Evolutionary conservation across 2,113 vertebrate species (phyloP).

Genomic region (Melanerpes formicivorus): DNA sequence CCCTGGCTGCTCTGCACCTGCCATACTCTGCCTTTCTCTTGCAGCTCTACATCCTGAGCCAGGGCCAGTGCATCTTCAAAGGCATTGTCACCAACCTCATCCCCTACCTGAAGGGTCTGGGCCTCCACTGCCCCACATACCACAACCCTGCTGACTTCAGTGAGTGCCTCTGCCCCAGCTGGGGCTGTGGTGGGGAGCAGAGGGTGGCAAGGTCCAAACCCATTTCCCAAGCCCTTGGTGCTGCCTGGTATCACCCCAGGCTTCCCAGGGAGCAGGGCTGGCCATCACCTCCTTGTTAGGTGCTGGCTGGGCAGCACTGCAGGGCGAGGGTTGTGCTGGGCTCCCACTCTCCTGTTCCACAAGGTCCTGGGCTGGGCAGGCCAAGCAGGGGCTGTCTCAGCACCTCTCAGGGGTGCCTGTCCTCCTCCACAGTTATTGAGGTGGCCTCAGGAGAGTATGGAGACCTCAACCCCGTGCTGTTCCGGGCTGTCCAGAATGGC

Average conservation of each 20-base stretch:
- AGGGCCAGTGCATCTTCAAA: constrained; percentile 99
- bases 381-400: neutral
- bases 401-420: neutral
- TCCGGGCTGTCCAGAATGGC: constrained; percentile 93
- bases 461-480: constrained; percentile 94
- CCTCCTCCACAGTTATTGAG: constrained; percentile 88
- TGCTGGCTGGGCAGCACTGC: neutral
- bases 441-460: constrained; percentile 97
- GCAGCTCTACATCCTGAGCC: constrained; percentile 98
- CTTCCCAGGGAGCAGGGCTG: neutral
- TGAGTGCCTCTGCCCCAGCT: constrained; percentile 73
- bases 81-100: constrained; percentile 94
- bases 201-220: neutral
- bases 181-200: neutral
- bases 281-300: rapidly evolving
- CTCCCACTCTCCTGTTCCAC: neutral
- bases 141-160: constrained; percentile 99
- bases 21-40: neutral
- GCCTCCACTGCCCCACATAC: constrained; percentile 97
- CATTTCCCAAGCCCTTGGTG: neutral
- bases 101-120: constrained; percentile 94
- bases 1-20: neutral
- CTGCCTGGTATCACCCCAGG: rapidly evolving
- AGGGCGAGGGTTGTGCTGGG: neutral
- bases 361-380: no score